Base-by-base conservation (phyloP, 2,113 vertebrate genomes). In the Scomber colias region DNA sequence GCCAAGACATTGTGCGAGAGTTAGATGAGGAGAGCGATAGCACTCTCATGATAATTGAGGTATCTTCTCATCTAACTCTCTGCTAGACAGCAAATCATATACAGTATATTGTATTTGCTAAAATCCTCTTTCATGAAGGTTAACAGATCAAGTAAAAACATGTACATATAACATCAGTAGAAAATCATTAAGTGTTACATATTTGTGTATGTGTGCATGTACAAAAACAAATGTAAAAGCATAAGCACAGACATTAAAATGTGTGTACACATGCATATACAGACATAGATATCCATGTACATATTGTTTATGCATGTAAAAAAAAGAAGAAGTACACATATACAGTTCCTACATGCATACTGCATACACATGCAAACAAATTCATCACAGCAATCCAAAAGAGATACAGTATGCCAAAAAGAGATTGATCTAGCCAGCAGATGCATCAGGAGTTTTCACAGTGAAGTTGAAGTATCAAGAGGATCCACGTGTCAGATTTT, bases 351-450 rank as follows among this genome's bases (percentile, higher is more conserved):
- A 70, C 55, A 77, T 12, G 31, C 45, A 80, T 24, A 59, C 16
- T 51, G 24, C 21, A 50, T 8, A 67, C 55, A 45, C 72, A 83
- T 83, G 79, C 87, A 77, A 27, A 65, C 8, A 19, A 71, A 40
- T 46, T 67, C 11, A 82, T 8, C 6, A 57, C 14, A 61, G 19
- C 21, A 62, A 73, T 11, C 48, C 61, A 81, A 71, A 75, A 66
- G 16, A 62, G 54, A 40, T 8, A 31, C 64, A 6, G 31, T 35
- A 35, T 35, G 19, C 5, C 12, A 40, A 57, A 14, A 35, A 17
- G 46, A 16, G 45, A 77, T n/a, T 71, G 84, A 70, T 82, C 60
- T 0, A 81, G 71, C 55, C 82, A 91, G 77, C n/a, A 1, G 40
- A 14, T 62, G 19, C 3, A 70, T 49, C 10, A 45, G 9, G 7